Evolutionary conservation across 2,888 invertebrate genomes (phyloP).

Genomic region (Schizaphis graminum): DNA sequence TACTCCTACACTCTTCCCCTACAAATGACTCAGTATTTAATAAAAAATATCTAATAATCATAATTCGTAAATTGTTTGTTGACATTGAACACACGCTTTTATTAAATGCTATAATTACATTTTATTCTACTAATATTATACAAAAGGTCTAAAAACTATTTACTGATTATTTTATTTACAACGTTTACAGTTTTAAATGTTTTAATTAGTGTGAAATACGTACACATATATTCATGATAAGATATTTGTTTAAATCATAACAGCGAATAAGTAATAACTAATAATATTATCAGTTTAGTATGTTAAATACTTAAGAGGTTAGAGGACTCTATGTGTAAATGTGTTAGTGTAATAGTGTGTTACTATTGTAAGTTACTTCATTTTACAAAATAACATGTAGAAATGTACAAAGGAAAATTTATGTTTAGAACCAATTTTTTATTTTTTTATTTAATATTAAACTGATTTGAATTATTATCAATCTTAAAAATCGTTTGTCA

Average conservation of each 20-base stretch:
- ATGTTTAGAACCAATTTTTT: background rate
- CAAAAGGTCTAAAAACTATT: background rate
- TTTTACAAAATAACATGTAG: background rate
- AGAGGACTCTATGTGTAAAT: background rate
- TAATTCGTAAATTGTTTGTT: background rate
- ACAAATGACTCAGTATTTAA: background rate
- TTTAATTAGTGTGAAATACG: background rate
- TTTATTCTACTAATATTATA: background rate
- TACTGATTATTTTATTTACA: background rate
- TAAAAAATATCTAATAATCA: background rate
- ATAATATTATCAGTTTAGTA: no score
- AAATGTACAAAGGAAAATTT: background rate
- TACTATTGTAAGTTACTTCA: background rate
- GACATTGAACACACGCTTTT: background rate
- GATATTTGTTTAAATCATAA: background rate
- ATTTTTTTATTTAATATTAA: background rate
- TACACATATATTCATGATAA: background rate
- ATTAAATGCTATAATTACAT: background rate
- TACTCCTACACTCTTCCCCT: background rate
- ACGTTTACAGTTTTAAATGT: no score
- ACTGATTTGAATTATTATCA: background rate
- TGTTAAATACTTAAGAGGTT: no score
- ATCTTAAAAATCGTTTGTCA: background rate
- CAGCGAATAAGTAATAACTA: no score
- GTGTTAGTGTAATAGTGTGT: background rate